These are phyloP conservation scores for Nephrotoma appendiculata DNA, from an alignment of 2,888 invertebrate species.

Conservation along the genomic window DNA sequence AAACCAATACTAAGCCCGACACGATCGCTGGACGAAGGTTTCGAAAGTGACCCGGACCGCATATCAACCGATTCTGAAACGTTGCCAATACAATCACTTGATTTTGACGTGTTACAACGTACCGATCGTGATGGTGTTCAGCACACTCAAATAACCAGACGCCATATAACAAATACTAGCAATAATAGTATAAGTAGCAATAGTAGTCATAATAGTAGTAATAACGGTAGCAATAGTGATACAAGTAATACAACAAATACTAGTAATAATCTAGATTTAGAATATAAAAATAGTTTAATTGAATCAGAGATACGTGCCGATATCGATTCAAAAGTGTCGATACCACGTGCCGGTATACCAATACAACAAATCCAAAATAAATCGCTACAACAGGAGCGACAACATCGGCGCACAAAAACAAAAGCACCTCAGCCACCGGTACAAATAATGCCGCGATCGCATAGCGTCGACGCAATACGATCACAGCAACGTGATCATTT, in stretches of 20 bases:
- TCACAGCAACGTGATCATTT: neutral
- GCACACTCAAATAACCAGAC: conserved; percentile 27
- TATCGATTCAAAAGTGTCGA: conserved; percentile 13
- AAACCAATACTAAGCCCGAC: conserved; percentile 34
- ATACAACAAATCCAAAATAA: neutral
- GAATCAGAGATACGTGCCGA: conserved; percentile 12
- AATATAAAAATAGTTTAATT: conserved; percentile 11
- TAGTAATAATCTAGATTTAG: conserved; percentile 5
- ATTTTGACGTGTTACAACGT: conserved; percentile 18
- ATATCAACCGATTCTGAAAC: conserved; percentile 34
- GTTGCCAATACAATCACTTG: conserved; percentile 15
- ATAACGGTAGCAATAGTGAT: neutral
- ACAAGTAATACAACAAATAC: conserved; percentile 1
- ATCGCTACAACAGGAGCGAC: conserved; percentile 1
- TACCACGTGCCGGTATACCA: conserved; percentile 14
- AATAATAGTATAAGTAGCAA: neutral
- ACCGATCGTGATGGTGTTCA: conserved; percentile 19
- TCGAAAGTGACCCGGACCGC: conserved; percentile 35
- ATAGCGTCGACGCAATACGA: conserved; percentile 31
- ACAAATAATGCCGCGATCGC: conserved; percentile 20
- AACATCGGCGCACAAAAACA: conserved; percentile 21
- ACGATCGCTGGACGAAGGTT: conserved; percentile 33
- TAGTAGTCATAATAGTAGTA: neutral
- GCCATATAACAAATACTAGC: conserved; percentile 12
- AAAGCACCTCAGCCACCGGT: conserved; percentile 22